A percentile compares a stretch with the other conserved stretches of the same genome.
These are phyloP conservation scores for Stenurella melanura DNA, from an alignment of 2,888 invertebrate genomes.

Conservation along the genomic window DNA sequence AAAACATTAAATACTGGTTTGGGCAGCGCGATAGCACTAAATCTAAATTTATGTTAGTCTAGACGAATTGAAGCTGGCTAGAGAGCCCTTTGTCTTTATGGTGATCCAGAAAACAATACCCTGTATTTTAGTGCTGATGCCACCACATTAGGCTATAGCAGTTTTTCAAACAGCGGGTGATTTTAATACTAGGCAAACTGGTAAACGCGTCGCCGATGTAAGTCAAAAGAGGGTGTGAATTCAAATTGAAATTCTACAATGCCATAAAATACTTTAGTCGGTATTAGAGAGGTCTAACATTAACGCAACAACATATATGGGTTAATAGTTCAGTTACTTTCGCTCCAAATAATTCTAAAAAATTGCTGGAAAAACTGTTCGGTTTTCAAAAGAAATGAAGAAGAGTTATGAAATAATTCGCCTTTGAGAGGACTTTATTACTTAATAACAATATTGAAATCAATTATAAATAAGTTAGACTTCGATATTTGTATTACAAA, in stretches of 20 bases:
- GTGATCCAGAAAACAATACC: conserved; percentile 33
- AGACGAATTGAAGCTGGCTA: conserved; percentile 50
- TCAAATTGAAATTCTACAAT: background rate
- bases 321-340: no score
- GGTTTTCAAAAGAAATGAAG: no score
- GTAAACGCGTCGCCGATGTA: background rate
- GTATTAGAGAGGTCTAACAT: background rate
- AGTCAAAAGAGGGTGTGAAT: conserved; percentile 21
- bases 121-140: conserved; percentile 35
- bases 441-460: no score
- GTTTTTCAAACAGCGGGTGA: conserved; percentile 63
- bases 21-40: conserved; percentile 1
- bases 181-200: conserved; percentile 57
- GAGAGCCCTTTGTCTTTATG: conserved; percentile 36
- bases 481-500: no score
- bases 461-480: no score
- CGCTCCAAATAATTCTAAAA: no score
- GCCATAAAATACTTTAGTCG: background rate
- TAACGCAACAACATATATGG: background rate
- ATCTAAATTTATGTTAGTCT: conserved; percentile 54
- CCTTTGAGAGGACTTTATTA: no score
- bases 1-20: conserved; percentile 1
- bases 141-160: conserved; percentile 33
- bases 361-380: no score
- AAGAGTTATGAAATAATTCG: no score